Evolutionary conservation across 2,888 invertebrate genomes (phyloP).

Genomic region (Heteromyza rotundicornis): DNA sequence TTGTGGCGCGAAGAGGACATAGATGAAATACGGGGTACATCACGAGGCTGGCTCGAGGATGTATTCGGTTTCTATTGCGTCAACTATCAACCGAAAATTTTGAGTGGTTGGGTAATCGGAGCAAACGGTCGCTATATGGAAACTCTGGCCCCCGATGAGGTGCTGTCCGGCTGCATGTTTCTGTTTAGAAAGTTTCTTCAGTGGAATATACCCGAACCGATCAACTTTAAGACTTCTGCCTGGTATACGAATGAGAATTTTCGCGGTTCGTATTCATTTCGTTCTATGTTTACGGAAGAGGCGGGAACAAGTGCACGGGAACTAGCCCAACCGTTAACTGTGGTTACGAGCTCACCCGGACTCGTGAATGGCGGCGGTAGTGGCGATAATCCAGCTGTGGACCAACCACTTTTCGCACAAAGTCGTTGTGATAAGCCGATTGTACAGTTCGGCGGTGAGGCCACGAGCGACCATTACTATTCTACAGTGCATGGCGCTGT

Average conservation of each 20-base stretch:
- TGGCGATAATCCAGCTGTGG: conserved; percentile 23
- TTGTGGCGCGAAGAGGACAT: conserved; percentile 67
- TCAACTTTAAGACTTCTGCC: conserved; percentile 64
- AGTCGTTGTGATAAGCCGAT: conserved; percentile 64
- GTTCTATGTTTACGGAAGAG: conserved; percentile 67
- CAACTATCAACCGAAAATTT: conserved; percentile 68
- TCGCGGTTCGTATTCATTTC: conserved; percentile 72
- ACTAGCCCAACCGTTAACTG: conserved; percentile 62
- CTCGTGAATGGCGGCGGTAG: conserved; percentile 31
- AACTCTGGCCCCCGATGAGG: conserved; percentile 64
- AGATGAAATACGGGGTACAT: conserved; percentile 48
- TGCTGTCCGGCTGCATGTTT: conserved; percentile 54
- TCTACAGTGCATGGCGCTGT: conserved; percentile 77
- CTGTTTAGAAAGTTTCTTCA: conserved; percentile 56
- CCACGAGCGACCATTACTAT: conserved; percentile 71
- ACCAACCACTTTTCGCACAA: conserved; percentile 34
- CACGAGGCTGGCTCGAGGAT: conserved; percentile 69
- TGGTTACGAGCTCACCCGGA: conserved; percentile 62
- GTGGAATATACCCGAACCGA: conserved; percentile 55
- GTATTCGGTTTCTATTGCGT: conserved; percentile 74
- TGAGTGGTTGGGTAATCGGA: conserved; percentile 76
- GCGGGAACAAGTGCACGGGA: conserved; percentile 65
- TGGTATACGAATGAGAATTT: conserved; percentile 71
- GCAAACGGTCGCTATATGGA: conserved; percentile 70
- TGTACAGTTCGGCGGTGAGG: conserved; percentile 74